Conservation (phyloP, 2,888 invertebrate species). For the Heliconius sara region DNA sequence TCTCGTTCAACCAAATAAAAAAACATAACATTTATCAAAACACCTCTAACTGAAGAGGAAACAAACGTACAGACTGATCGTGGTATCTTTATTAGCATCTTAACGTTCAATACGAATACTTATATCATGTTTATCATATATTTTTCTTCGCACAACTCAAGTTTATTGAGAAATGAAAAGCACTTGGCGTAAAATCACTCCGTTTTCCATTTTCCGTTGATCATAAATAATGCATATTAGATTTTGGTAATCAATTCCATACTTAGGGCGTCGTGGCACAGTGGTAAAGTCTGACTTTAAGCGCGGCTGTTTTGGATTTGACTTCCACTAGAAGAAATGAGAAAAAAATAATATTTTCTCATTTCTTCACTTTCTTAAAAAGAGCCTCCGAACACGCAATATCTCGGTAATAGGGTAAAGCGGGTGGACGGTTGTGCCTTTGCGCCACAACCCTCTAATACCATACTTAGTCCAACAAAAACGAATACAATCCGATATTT, state of each 20-base stretch:
- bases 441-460: no score
- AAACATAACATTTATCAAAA: neutral
- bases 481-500: no score
- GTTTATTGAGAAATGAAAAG: neutral
- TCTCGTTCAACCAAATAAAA: neutral
- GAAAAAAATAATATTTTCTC: neutral
- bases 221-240: no score
- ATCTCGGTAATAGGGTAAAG: no score
- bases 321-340: no score
- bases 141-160: neutral
- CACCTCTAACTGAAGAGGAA: neutral
- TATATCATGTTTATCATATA: neutral
- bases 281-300: neutral
- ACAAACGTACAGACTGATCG: conserved; percentile 2
- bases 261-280: no score
- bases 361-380: neutral
- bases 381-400: no score
- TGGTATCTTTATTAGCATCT: conserved; percentile 19
- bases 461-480: no score
- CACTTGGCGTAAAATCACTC: no score
- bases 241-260: no score
- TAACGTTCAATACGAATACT: neutral
- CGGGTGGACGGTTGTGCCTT: no score
- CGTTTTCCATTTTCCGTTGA: neutral
- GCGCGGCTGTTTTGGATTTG: no score